phyloP scores from a whole-genome alignment of 2,888 invertebrate genomes.

The Cheilosia scutellata region DNA sequence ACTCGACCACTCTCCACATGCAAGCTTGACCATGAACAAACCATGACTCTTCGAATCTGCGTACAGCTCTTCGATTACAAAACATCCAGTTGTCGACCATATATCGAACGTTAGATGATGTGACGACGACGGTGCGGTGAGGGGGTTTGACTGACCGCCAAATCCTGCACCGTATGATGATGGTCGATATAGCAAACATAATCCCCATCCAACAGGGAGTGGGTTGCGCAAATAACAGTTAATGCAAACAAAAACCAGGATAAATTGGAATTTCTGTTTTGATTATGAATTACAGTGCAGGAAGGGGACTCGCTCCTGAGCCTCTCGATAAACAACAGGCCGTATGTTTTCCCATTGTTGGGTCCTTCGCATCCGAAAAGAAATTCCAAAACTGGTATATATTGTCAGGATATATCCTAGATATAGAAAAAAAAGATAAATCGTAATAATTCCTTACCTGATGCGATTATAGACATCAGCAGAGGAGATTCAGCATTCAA shows the following conservation, averaged over 20 bases:
- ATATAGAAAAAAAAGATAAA: slow-evolving; percentile 12
- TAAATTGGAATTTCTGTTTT: slow-evolving; percentile 76
- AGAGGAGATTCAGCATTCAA: neutral
- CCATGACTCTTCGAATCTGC: slow-evolving; percentile 51
- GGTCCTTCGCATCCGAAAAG: slow-evolving; percentile 45
- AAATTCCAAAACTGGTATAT: slow-evolving; percentile 23
- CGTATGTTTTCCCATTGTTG: slow-evolving; percentile 28
- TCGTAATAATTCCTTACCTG: slow-evolving; percentile 73
- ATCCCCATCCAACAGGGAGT: slow-evolving; percentile 55
- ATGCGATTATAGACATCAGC: slow-evolving; percentile 64
- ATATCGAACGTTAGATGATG: slow-evolving; percentile 4
- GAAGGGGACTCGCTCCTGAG: neutral
- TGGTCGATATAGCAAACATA: slow-evolving; percentile 61
- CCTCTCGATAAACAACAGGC: slow-evolving; percentile 26
- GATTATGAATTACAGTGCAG: slow-evolving; percentile 72
- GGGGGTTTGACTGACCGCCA: slow-evolving; percentile 62
- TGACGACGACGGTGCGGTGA: neutral
- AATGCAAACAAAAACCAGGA: slow-evolving; percentile 75
- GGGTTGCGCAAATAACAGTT: slow-evolving; percentile 68
- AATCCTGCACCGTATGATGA: slow-evolving; percentile 66
- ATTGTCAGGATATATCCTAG: slow-evolving; percentile 36
- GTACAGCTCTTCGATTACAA: slow-evolving; percentile 24
- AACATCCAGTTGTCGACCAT: slow-evolving; percentile 18
- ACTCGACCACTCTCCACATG: neutral
- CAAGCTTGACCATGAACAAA: slow-evolving; percentile 51